Evolutionary conservation across 2,797 vertebrate genomes (phyloP), one percentile per base, ranked within the genome.

Genomic region (Trichosurus vulpecula): DNA sequence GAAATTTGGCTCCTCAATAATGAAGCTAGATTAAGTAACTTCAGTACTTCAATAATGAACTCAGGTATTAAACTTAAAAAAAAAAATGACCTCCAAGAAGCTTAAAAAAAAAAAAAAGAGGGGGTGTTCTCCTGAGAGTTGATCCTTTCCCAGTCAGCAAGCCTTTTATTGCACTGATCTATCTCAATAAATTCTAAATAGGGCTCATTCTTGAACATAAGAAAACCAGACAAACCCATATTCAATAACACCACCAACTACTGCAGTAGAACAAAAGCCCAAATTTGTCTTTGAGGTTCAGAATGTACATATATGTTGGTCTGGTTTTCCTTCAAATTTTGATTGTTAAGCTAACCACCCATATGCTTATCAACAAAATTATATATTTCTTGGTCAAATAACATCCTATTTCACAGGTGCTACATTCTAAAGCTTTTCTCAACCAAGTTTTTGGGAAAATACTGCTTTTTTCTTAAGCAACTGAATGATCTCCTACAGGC

Each of bases 1-100:
- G 55, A 93, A 87, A 97, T 66, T 31, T 92, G 35, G 94, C 30
- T 58, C 55, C 95, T 98, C 97, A 66, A 94, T 52, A 55, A 54
- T 16, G 47, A 57, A 95, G 94, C 3, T 87, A 22, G 74, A 87
- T 27, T 87, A 87, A 87, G 41, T 27, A 10, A 27, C 22, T 51
- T 87, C 74, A 47, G 16, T 66, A 81, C 66, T 81, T 81, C 66
- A 87, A 87, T 87, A 87, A 87, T 51, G 22, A 51, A 87, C 22
- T 51, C 74, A 87, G 22, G 41, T 51, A 51, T 87, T 87, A 51
- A 87, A 87, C 25, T 27, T 47, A 9, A 74, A 74, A 74, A 61
- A 31, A 53, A 41, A 92, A 54, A 14, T 54, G 35, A 87, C 61
- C 74, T 53, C 87, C 74, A 66, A 93, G 91, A 94, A 90, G 90